Percentiles rank a stretch among this genome's conserved stretches.
These are phyloP conservation scores for Pseudomyrmex cubaensis DNA, from an alignment of 1,140 invertebrate species.

Conservation along the genomic window DNA sequence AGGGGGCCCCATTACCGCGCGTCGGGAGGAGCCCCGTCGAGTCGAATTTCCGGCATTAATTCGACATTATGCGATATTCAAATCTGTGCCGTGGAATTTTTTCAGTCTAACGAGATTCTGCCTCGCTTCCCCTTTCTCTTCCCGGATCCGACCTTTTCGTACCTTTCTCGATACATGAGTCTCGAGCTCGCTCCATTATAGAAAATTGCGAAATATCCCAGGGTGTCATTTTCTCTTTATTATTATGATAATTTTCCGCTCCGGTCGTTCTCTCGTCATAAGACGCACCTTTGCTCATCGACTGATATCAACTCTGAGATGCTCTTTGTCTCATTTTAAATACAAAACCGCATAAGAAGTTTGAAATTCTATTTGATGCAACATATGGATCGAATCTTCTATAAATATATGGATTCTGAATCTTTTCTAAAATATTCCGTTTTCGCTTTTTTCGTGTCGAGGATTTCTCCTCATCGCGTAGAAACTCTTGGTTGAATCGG, in stretches of 20 bases:
- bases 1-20: constrained; percentile 63
- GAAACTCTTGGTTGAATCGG: constrained; percentile 6
- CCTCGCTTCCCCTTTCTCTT: constrained; percentile 67
- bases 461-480: neutral
- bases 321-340: neutral
- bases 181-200: constrained; percentile 54
- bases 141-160: constrained; percentile 21
- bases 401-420: too few species aligned
- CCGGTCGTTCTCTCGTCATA: constrained; percentile 32
- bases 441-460: neutral
- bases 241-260: constrained; percentile 33
- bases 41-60: constrained; percentile 82
- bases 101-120: constrained; percentile 78
- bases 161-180: constrained; percentile 36
- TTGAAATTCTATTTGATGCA: too few species aligned
- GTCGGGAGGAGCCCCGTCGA: constrained; percentile 69
- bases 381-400: too few species aligned
- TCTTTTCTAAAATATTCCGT: too few species aligned
- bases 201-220: constrained; percentile 51
- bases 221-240: constrained; percentile 50
- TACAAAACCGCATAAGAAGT: too few species aligned
- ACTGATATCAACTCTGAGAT: neutral
- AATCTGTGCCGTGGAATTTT: constrained; percentile 80
- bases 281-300: constrained; percentile 6
- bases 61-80: constrained; percentile 83